phyloP scores from a whole-genome alignment of 2,113 vertebrate genomes.

The Propithecus coquereli region DNA sequence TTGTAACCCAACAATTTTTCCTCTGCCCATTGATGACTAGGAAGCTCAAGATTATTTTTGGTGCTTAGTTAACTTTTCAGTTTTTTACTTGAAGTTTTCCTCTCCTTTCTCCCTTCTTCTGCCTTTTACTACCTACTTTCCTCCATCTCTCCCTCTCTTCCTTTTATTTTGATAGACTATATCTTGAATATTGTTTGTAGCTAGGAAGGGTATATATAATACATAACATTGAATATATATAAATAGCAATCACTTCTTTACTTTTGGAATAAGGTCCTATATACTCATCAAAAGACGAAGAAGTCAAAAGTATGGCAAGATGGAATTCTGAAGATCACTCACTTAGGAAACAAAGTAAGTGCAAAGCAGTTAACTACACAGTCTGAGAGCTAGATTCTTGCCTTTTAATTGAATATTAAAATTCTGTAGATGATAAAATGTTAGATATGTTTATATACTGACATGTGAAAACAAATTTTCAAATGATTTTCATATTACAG shows the following conservation, averaged over 20 bases:
- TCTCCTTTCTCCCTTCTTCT: background rate
- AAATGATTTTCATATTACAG: background rate
- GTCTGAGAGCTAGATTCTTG: background rate
- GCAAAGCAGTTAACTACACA: background rate
- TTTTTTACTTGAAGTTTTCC: background rate
- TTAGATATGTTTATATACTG: background rate
- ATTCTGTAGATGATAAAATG: background rate
- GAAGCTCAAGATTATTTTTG: background rate
- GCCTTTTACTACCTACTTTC: background rate
- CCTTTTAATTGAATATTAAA: background rate
- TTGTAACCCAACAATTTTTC: background rate
- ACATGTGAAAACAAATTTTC: background rate
- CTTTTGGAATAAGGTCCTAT: slow-evolving; percentile 81
- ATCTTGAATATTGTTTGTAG: slow-evolving; percentile 1
- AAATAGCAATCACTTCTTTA: background rate
- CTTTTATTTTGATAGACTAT: background rate
- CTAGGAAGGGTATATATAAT: background rate
- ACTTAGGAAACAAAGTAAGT: slow-evolving; percentile 81
- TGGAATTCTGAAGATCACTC: slow-evolving; percentile 79
- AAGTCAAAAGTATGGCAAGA: slow-evolving; percentile 88
- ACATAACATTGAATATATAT: background rate
- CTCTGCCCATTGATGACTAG: background rate
- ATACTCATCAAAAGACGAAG: slow-evolving; percentile 87
- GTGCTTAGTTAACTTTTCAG: background rate
- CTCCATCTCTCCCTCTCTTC: background rate